Evolutionary conservation across 2,797 vertebrate species (phyloP).

Genomic region (Onychomys leucogaster): DNA sequence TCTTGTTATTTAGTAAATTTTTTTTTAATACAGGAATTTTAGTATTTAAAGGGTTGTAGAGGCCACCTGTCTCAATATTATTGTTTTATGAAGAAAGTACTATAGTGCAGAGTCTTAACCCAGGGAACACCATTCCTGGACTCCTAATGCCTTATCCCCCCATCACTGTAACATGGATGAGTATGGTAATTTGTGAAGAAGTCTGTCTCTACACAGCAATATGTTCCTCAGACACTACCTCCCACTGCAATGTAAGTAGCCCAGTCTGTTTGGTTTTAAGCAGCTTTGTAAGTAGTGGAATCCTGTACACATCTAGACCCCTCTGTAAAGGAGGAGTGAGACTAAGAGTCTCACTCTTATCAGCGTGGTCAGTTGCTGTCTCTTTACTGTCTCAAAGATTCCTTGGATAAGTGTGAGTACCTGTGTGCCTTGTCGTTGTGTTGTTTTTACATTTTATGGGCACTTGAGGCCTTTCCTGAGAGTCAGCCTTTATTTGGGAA

Average conservation of each 20-base stretch:
- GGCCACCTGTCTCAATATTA: neutral
- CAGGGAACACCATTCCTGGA: neutral
- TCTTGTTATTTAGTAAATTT: conserved; percentile 46
- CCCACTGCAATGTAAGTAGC: neutral
- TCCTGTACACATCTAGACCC: neutral
- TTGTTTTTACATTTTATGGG: neutral
- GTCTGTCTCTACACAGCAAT: neutral
- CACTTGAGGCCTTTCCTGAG: neutral
- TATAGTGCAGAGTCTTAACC: neutral
- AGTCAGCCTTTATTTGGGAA: neutral
- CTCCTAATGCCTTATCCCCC: neutral
- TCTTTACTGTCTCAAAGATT: neutral
- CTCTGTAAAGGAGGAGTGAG: neutral
- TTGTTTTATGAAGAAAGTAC: conserved; percentile 31
- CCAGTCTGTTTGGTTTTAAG: neutral
- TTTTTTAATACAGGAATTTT: conserved; percentile 47
- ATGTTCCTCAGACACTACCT: neutral
- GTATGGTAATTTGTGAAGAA: neutral
- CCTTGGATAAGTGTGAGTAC: neutral
- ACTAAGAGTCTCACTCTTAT: neutral
- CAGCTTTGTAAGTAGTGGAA: neutral
- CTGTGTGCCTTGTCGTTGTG: neutral
- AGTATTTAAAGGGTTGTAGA: conserved; percentile 21
- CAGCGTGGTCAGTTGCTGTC: neutral
- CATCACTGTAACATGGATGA: neutral